A percentile compares a stretch with the other conserved stretches of the same genome.
Conservation (phyloP, 2,888 invertebrate genomes). For the Sussaba pulchella region DNA sequence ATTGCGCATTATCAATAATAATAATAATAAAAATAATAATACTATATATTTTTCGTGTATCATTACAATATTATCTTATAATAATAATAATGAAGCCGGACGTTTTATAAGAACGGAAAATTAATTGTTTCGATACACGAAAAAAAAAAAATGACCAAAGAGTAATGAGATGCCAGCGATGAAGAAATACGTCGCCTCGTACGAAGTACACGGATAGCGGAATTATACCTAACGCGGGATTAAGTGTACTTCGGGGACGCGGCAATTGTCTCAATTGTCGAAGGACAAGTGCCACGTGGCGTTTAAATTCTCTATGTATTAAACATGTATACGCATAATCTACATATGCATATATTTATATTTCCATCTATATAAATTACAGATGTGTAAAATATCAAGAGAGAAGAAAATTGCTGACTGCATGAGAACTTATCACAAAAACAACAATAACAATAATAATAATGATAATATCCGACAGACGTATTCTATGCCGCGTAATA, state of each 20-base stretch:
- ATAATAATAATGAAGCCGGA: too few species aligned
- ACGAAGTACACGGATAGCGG: slow-evolving; percentile 45
- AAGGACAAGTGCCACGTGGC: slow-evolving; percentile 70
- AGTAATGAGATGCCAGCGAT: slow-evolving; percentile 41
- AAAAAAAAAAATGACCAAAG: slow-evolving; percentile 23
- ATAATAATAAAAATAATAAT: too few species aligned
- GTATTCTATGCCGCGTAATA: slow-evolving; percentile 46
- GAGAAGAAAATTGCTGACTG: slow-evolving; percentile 6
- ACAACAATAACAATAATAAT: slow-evolving; percentile 51
- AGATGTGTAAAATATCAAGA: slow-evolving; percentile 41
- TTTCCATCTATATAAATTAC: slow-evolving; percentile 31
- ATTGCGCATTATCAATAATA: too few species aligned
- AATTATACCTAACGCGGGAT: slow-evolving; percentile 69
- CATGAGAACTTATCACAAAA: slow-evolving; percentile 50
- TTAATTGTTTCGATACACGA: slow-evolving; percentile 4
- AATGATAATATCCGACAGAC: slow-evolving; percentile 48
- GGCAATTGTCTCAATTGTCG: slow-evolving; percentile 71
- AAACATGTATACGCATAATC: slow-evolving; percentile 28
- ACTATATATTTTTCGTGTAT: too few species aligned
- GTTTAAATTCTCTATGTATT: slow-evolving; percentile 32
- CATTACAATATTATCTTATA: too few species aligned
- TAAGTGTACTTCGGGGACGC: slow-evolving; percentile 67
- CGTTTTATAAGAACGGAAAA: background rate
- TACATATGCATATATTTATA: slow-evolving; percentile 48
- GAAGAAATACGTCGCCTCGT: slow-evolving; percentile 49